These are phyloP conservation scores for Drosophila tropicalis DNA, from an alignment of 1,140 invertebrate species.

Conservation along the genomic window DNA sequence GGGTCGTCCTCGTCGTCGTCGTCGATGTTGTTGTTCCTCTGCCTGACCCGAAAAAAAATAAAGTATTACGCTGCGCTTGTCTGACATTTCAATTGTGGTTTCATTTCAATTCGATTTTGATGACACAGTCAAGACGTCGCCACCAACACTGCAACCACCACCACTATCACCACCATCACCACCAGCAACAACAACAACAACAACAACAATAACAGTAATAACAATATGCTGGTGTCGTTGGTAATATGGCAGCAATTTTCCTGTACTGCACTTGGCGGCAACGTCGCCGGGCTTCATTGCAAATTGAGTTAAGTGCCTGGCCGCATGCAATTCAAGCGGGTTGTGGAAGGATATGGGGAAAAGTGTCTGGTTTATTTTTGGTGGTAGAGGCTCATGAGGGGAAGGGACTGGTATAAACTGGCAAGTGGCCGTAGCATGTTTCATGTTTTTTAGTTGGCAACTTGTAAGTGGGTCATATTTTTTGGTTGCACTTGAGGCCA, in stretches of 20 bases:
- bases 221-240: conserved; percentile 75
- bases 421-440: conserved; percentile 45
- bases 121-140: conserved; percentile 68
- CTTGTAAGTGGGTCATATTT: conserved; percentile 72
- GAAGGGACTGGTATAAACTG: conserved; percentile 5
- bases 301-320: conserved; percentile 77
- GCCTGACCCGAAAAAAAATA: conserved; percentile 41
- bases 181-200: conserved; percentile 39
- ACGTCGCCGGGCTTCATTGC: conserved; percentile 51
- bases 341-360: not conserved
- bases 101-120: conserved; percentile 71
- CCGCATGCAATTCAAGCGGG: conserved; percentile 60
- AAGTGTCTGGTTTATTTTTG: not conserved
- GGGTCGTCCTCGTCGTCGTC: conserved; percentile 47
- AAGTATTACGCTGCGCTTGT: conserved; percentile 50
- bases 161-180: conserved; percentile 32
- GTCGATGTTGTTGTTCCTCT: not conserved
- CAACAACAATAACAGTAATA: conserved; percentile 55
- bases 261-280: conserved; percentile 61
- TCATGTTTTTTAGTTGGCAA: conserved; percentile 25
- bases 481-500: conserved; percentile 50
- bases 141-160: conserved; percentile 24
- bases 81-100: conserved; percentile 76
- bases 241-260: conserved; percentile 77
- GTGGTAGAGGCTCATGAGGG: not conserved